A percentile compares a stretch with the other conserved stretches of the same genome.
Conservation (phyloP, 2,797 vertebrate genomes). For the Lates japonicus region DNA sequence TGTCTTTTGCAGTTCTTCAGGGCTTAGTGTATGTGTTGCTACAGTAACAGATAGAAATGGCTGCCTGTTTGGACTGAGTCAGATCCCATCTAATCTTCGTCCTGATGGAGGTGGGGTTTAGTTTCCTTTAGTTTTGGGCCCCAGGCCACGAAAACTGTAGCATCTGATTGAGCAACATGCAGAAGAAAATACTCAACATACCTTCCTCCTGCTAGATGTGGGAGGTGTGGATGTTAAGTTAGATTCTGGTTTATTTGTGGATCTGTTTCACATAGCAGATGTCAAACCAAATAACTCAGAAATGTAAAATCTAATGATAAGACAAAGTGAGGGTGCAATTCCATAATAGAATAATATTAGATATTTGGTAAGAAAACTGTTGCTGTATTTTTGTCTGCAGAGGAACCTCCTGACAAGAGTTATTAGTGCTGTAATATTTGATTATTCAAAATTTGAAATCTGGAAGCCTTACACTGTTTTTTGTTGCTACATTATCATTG, state of each 20-base stretch:
- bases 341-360: not conserved
- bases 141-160: slow-evolving; percentile 15
- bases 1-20: not conserved
- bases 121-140: slow-evolving; percentile 25
- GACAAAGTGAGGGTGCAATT: not conserved
- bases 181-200: not conserved
- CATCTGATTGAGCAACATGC: slow-evolving; percentile 16
- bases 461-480: not conserved
- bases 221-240: slow-evolving; percentile 3
- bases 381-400: slow-evolving; percentile 2
- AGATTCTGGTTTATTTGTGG: slow-evolving; percentile 15
- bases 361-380: slow-evolving; percentile 12
- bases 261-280: slow-evolving; percentile 3
- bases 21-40: slow-evolving; percentile 40
- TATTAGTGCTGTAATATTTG: not conserved
- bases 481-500: slow-evolving; percentile 18
- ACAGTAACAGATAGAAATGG: slow-evolving; percentile 48
- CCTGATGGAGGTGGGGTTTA: slow-evolving; percentile 32
- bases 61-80: slow-evolving; percentile 54
- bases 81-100: slow-evolving; percentile 46
- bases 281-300: not conserved
- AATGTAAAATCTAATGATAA: not conserved
- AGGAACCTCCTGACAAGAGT: slow-evolving; percentile 7
- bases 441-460: not conserved
- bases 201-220: not conserved